These are phyloP conservation scores for Agrotis puta DNA, from an alignment of 2,888 invertebrate genomes.

Conservation along the genomic window DNA sequence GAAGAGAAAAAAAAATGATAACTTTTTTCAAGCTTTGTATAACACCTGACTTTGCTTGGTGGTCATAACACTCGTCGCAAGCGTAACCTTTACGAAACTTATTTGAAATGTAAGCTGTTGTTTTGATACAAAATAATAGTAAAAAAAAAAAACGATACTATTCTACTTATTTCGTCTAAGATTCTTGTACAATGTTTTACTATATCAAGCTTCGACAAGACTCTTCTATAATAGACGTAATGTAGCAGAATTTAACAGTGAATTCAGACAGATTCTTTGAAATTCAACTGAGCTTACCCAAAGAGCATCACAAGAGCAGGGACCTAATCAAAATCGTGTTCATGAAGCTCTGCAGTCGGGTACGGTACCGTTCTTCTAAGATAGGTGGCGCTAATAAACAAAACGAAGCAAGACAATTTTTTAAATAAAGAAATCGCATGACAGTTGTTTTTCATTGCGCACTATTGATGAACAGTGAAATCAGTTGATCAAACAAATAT, in stretches of 20 bases:
- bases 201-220: not conserved
- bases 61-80: not conserved
- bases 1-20: conserved; percentile 42
- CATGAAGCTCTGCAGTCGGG: not conserved
- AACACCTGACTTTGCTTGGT: conserved; percentile 60
- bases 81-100: not conserved
- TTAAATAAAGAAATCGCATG: too few species aligned
- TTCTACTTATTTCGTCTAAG: not conserved
- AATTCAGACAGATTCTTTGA: not conserved
- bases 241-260: not conserved
- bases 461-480: too few species aligned
- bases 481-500: too few species aligned
- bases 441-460: too few species aligned
- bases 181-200: too few species aligned
- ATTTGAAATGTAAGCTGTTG: too few species aligned
- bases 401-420: not conserved
- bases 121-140: too few species aligned
- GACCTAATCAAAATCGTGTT: not conserved
- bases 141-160: not conserved
- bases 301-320: not conserved
- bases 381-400: conserved; percentile 20
- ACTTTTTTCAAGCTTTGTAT: conserved; percentile 36
- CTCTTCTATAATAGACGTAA: not conserved
- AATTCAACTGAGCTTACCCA: not conserved
- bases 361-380: not conserved